Conservation (phyloP, 2,888 invertebrate species). For the Proisotoma minuta region DNA sequence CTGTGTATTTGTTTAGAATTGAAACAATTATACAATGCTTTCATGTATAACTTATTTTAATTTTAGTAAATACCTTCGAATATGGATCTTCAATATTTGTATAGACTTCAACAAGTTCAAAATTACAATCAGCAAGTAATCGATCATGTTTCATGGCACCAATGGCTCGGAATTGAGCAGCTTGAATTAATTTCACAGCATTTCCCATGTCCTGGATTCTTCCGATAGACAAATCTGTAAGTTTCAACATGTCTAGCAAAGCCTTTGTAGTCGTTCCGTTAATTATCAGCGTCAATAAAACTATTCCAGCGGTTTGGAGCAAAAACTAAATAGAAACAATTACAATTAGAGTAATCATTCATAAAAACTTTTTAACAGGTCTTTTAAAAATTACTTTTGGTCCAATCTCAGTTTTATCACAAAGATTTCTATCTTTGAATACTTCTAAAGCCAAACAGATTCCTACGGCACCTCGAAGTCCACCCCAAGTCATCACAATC, state of each 20-base stretch:
- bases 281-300: constrained; percentile 57
- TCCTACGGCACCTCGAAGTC: constrained; percentile 59
- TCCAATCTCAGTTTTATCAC: constrained; percentile 27
- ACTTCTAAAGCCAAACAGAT: constrained; percentile 57
- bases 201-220: constrained; percentile 59
- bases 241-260: constrained; percentile 56
- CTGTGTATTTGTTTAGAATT: neutral
- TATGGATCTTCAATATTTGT: constrained; percentile 61
- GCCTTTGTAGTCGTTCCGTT: constrained; percentile 59
- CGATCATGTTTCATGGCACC: constrained; percentile 61
- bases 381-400: constrained; percentile 25
- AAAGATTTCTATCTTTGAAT: constrained; percentile 52
- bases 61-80: constrained; percentile 49
- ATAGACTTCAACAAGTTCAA: constrained; percentile 57
- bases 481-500: constrained; percentile 61
- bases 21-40: neutral
- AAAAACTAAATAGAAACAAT: constrained; percentile 52
- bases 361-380: too few relatives aligned
- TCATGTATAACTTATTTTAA: neutral
- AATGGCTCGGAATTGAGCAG: constrained; percentile 55
- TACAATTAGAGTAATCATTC: constrained; percentile 6
- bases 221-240: constrained; percentile 56
- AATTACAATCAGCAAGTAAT: constrained; percentile 62
- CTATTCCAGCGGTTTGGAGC: constrained; percentile 59
- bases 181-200: constrained; percentile 56